Evolutionary conservation across 1,140 invertebrate genomes (phyloP).

Genomic region (Ridgeia piscesae): DNA sequence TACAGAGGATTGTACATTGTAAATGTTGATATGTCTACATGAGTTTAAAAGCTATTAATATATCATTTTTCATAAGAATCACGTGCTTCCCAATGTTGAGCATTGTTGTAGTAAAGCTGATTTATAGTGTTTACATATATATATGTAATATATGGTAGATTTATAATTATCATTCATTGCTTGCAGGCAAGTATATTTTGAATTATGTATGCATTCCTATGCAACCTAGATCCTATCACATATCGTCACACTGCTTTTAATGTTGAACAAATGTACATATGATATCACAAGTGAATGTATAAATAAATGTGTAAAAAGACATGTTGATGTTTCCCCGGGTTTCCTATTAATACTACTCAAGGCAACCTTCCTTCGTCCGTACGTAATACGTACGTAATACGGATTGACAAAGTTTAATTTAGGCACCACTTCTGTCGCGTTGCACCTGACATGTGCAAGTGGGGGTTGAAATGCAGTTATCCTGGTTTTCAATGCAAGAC

Average conservation of each 20-base stretch:
- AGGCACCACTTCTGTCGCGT: too few species aligned
- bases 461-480: too few species aligned
- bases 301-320: constrained; percentile 2
- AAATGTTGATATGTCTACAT: neutral
- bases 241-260: neutral
- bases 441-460: too few species aligned
- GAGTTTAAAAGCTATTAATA: neutral
- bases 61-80: neutral
- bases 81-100: neutral
- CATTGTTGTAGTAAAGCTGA: neutral
- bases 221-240: neutral
- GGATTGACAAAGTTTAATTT: too few species aligned
- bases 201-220: neutral
- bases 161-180: neutral
- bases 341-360: neutral
- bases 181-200: neutral
- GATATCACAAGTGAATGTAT: neutral
- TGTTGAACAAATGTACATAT: neutral
- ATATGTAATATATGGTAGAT: neutral
- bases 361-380: neutral
- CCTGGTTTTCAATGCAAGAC: too few species aligned
- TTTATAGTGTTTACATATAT: neutral
- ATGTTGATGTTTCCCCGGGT: neutral
- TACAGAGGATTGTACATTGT: neutral
- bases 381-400: neutral